A percentile compares a stretch with the other conserved stretches of the same genome.
Conservation (phyloP, 2,888 invertebrate species). For the Thereva nobilitata region DNA sequence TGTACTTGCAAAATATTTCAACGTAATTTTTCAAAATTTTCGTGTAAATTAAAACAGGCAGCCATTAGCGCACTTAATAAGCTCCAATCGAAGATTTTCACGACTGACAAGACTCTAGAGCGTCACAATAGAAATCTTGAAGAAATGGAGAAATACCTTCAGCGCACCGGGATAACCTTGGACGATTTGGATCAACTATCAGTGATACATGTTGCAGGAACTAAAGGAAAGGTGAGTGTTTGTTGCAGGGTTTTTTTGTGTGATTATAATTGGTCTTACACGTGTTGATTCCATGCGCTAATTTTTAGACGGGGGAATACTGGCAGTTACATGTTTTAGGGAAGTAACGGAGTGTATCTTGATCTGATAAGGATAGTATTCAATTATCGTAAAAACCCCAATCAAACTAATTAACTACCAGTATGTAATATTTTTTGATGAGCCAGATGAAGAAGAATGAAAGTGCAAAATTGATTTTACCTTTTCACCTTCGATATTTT, state of each 20-base stretch:
- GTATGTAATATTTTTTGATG: too few species aligned
- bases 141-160: slow-evolving; percentile 64
- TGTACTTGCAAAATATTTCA: too few species aligned
- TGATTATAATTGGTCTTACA: not conserved
- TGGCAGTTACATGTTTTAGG: too few species aligned
- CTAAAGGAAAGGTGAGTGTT: slow-evolving; percentile 83
- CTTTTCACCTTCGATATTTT: too few species aligned
- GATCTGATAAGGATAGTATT: too few species aligned
- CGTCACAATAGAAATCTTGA: slow-evolving; percentile 54
- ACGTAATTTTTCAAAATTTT: not conserved
- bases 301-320: too few species aligned
- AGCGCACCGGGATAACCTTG: slow-evolving; percentile 66
- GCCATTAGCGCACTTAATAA: slow-evolving; percentile 70
- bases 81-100: slow-evolving; percentile 73
- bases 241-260: not conserved
- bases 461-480: too few species aligned
- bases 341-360: too few species aligned
- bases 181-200: slow-evolving; percentile 73
- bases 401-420: too few species aligned
- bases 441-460: too few species aligned
- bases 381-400: too few species aligned
- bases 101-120: slow-evolving; percentile 60
- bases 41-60: slow-evolving; percentile 59
- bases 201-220: slow-evolving; percentile 94
- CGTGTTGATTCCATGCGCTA: not conserved